Percentiles rank a stretch among this genome's conserved stretches.
phyloP scores from a whole-genome alignment of 2,113 vertebrate genomes.

The Seriola aureovittata region DNA sequence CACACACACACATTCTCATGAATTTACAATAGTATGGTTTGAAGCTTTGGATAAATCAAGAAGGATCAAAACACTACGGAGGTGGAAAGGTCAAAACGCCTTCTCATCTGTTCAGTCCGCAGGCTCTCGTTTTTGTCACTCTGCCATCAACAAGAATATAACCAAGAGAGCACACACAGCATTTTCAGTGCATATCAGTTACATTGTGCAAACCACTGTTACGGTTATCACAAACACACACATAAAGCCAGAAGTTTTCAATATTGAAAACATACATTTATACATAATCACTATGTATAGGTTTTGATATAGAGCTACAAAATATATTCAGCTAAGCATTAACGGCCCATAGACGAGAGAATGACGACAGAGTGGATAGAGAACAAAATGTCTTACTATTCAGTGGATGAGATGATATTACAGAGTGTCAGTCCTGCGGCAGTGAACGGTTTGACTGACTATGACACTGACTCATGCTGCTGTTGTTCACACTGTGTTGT shows the following conservation, averaged over 20 bases:
- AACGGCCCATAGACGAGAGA: constrained; percentile 25
- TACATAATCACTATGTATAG: constrained; percentile 70
- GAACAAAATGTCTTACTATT: constrained; percentile 16
- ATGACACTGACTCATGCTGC: constrained; percentile 12
- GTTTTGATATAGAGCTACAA: constrained; percentile 61
- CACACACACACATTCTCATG: constrained; percentile 48
- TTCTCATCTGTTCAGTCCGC: constrained; percentile 29
- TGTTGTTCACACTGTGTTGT: constrained; percentile 10
- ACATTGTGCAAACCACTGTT: constrained; percentile 54
- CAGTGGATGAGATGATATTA: constrained; percentile 10
- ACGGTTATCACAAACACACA: constrained; percentile 40
- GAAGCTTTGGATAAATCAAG: constrained; percentile 71
- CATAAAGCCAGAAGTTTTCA: constrained; percentile 51
- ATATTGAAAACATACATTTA: constrained; percentile 55
- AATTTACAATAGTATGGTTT: constrained; percentile 52
- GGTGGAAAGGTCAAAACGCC: constrained; percentile 1
- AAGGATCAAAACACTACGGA: constrained; percentile 38
- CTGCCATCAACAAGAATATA: constrained; percentile 32
- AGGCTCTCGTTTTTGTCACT: constrained; percentile 19
- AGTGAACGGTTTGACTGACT: constrained; percentile 18
- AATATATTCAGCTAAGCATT: constrained; percentile 53
- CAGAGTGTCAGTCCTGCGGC: constrained; percentile 38
- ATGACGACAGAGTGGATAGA: constrained; percentile 21
- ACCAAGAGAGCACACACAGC: constrained; percentile 40
- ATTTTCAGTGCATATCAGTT: constrained; percentile 76